A percentile compares a stretch with the other conserved stretches of the same genome.
phyloP scores from a whole-genome alignment of 2,888 invertebrate genomes.

The Caenorhabditis wallacei region DNA sequence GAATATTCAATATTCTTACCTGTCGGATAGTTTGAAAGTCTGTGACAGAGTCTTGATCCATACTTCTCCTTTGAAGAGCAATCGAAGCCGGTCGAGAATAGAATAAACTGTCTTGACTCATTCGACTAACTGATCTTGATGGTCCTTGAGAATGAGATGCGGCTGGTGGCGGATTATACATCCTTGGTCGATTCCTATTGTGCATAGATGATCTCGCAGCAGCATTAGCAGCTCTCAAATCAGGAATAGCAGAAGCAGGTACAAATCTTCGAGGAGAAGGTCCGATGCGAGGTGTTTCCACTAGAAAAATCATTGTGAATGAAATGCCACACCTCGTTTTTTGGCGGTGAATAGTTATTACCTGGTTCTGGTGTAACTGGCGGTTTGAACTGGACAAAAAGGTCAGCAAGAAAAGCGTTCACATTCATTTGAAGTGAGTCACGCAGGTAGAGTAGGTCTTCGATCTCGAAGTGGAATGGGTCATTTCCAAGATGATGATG shows the following conservation, averaged over 20 bases:
- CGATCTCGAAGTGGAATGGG: slow-evolving; percentile 84
- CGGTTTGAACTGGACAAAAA: slow-evolving; percentile 84
- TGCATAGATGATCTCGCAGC: slow-evolving; percentile 69
- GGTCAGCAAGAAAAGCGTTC: slow-evolving; percentile 84
- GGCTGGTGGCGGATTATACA: slow-evolving; percentile 43
- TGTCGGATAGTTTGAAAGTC: slow-evolving; percentile 67
- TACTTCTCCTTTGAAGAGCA: slow-evolving; percentile 58
- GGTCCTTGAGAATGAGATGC: slow-evolving; percentile 59
- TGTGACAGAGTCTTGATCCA: slow-evolving; percentile 66
- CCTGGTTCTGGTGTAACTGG: slow-evolving; percentile 64
- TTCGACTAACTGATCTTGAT: slow-evolving; percentile 70
- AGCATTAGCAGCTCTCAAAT: slow-evolving; percentile 79
- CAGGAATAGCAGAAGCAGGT: slow-evolving; percentile 78
- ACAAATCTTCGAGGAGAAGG: slow-evolving; percentile 79
- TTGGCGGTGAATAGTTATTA: slow-evolving; percentile 9
- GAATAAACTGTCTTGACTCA: slow-evolving; percentile 75
- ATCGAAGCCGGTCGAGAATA: slow-evolving; percentile 66
- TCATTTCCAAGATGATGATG: slow-evolving; percentile 82
- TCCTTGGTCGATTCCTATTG: slow-evolving; percentile 41
- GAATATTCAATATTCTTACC: slow-evolving; percentile 6
- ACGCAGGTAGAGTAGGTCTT: slow-evolving; percentile 84
- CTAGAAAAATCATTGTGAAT: slow-evolving; percentile 54
- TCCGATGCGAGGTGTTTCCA: slow-evolving; percentile 58
- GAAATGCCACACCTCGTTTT: slow-evolving; percentile 21
- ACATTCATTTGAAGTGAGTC: slow-evolving; percentile 82